A percentile compares a stretch with the other conserved stretches of the same genome.
These are phyloP conservation scores for Zootermopsis nevadensis DNA, from an alignment of 2,888 invertebrate species.

Conservation along the genomic window DNA sequence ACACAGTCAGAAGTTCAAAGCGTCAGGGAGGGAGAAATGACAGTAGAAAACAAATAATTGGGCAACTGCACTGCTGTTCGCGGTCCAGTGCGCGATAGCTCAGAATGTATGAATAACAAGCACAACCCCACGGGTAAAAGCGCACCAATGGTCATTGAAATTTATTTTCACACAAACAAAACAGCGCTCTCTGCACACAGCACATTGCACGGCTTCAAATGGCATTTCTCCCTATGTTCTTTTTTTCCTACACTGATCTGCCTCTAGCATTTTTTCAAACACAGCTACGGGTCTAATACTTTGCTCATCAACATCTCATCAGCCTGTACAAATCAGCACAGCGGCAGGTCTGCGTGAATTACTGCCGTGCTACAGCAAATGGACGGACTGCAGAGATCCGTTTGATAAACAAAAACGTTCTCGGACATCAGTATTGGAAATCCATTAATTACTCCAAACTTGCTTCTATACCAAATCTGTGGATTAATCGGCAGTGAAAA, in stretches of 20 bases:
- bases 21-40: not conserved
- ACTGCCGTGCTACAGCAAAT: no score
- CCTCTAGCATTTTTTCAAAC: not conserved
- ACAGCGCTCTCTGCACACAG: not conserved
- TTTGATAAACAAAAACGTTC: not conserved
- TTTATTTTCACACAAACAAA: slow-evolving; percentile 8
- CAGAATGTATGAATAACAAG: not conserved
- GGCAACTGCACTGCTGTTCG: not conserved
- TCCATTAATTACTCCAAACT: not conserved
- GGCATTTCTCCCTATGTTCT: no score
- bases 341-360: no score
- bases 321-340: not conserved
- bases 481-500: no score
- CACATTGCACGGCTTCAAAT: no score
- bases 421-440: not conserved
- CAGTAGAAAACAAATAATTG: not conserved
- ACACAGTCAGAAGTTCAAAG: not conserved
- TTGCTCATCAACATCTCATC: slow-evolving; percentile 34
- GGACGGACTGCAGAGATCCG: no score
- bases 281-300: not conserved
- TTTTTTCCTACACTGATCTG: not conserved
- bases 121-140: not conserved
- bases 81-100: not conserved
- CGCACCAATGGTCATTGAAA: not conserved
- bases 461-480: not conserved